phyloP scores from a whole-genome alignment of 2,888 invertebrate species.

The Leuctra nigra region DNA sequence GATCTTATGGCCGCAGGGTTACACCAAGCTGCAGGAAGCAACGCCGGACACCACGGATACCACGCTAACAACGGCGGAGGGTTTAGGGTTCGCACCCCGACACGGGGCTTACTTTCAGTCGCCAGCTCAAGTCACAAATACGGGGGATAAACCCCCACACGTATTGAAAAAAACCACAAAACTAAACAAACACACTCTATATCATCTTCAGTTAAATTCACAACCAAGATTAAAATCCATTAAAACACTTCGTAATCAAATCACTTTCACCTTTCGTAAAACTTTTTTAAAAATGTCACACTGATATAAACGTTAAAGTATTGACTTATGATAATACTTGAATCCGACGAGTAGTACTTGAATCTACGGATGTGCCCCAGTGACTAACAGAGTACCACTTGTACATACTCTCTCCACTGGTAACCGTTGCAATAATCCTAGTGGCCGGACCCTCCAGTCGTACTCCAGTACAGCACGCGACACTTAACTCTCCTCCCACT shows the following conservation, averaged over 20 bases:
- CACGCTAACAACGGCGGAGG: constrained; percentile 60
- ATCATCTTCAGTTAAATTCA: too few species aligned
- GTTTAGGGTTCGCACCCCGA: constrained; percentile 46
- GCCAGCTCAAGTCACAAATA: constrained; percentile 3
- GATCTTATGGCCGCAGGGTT: constrained; percentile 55
- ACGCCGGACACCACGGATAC: constrained; percentile 34
- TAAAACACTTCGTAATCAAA: too few species aligned
- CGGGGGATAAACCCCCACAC: constrained; percentile 19
- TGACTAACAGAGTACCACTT: neutral
- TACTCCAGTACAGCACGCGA: constrained; percentile 25
- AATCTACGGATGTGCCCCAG: neutral
- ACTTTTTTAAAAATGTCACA: too few species aligned
- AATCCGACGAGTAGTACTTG: neutral
- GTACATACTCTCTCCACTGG: constrained; percentile 1
- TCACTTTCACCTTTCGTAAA: too few species aligned
- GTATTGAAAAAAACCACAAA: neutral
- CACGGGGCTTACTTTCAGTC: constrained; percentile 28
- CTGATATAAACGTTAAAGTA: too few species aligned
- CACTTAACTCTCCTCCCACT: constrained; percentile 9
- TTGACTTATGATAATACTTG: too few species aligned
- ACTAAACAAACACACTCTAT: neutral
- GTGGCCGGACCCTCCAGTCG: too few species aligned
- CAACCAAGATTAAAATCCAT: too few species aligned
- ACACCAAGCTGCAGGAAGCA: constrained; percentile 51
- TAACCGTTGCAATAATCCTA: too few species aligned